Evolutionary conservation across 2,888 invertebrate species (phyloP).

Genomic region (Ariolimax columbianus): DNA sequence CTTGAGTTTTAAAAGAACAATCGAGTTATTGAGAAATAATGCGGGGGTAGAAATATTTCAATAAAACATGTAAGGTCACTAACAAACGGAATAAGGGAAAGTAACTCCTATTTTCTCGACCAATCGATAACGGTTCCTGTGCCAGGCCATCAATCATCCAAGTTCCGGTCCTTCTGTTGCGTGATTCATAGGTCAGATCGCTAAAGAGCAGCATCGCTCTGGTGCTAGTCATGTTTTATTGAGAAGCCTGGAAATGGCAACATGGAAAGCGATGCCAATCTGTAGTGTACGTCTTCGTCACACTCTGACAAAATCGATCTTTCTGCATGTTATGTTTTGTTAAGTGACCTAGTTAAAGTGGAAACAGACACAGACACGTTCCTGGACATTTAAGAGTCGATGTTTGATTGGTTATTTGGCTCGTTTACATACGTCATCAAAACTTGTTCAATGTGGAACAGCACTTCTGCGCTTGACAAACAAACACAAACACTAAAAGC

Average conservation of each 20-base stretch:
- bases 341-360: too few relatives aligned
- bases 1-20: too few relatives aligned
- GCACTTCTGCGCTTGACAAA: too few relatives aligned
- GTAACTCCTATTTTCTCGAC: not conserved
- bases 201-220: not conserved
- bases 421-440: too few relatives aligned
- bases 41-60: too few relatives aligned
- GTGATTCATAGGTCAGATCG: slow-evolving; percentile 34
- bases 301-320: not conserved
- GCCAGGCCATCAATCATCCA: not conserved
- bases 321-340: not conserved
- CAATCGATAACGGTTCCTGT: not conserved
- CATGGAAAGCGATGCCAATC: not conserved
- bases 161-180: not conserved
- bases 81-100: not conserved
- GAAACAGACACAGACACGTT: too few relatives aligned
- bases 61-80: not conserved
- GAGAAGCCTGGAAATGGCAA: slow-evolving; percentile 28
- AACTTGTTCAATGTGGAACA: too few relatives aligned
- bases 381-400: too few relatives aligned
- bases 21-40: not conserved
- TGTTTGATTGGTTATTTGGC: too few relatives aligned
- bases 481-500: too few relatives aligned
- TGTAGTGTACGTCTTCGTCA: not conserved
- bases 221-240: slow-evolving; percentile 9